Conservation (phyloP, 2,888 invertebrate genomes). For the Brenthis hecate region DNA sequence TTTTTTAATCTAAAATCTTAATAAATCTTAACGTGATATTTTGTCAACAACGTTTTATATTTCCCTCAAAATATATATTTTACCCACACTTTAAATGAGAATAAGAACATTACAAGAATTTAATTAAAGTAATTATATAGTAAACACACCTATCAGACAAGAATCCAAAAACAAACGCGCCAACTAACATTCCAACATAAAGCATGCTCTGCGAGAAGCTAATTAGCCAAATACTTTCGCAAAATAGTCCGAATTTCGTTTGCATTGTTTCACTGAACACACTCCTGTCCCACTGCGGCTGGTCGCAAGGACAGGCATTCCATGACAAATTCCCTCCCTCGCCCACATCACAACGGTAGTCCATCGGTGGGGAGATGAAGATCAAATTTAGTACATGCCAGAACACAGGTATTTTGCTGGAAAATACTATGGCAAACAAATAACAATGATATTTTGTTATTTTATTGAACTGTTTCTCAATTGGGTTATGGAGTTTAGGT, state of each 20-base stretch:
- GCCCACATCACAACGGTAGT: conserved; percentile 49
- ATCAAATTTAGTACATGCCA: conserved; percentile 66
- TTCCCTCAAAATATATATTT: too few relatives aligned
- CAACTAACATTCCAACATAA: conserved; percentile 60
- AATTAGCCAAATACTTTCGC: conserved; percentile 57
- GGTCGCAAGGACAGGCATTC: conserved; percentile 58
- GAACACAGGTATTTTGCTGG: conserved; percentile 56
- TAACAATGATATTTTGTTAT: conserved; percentile 59
- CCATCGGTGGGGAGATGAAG: conserved; percentile 63
- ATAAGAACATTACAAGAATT: too few relatives aligned
- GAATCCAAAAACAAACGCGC: conserved; percentile 60
- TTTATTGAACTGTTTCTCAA: conserved; percentile 56
- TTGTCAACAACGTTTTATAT: too few relatives aligned
- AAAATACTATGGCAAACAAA: conserved; percentile 54
- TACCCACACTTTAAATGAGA: too few relatives aligned
- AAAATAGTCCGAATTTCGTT: conserved; percentile 57
- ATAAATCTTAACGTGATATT: too few relatives aligned
- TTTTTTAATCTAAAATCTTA: too few relatives aligned
- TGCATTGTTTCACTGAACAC: conserved; percentile 63
- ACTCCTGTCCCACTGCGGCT: conserved; percentile 56
- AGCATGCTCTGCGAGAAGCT: conserved; percentile 62
- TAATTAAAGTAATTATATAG: background rate
- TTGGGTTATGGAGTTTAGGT: conserved; percentile 52
- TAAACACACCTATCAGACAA: conserved; percentile 60
- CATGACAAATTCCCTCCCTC: conserved; percentile 32